Evolutionary conservation across 1,140 invertebrate species (phyloP).

Genomic region (Trinorchestia longiramus): DNA sequence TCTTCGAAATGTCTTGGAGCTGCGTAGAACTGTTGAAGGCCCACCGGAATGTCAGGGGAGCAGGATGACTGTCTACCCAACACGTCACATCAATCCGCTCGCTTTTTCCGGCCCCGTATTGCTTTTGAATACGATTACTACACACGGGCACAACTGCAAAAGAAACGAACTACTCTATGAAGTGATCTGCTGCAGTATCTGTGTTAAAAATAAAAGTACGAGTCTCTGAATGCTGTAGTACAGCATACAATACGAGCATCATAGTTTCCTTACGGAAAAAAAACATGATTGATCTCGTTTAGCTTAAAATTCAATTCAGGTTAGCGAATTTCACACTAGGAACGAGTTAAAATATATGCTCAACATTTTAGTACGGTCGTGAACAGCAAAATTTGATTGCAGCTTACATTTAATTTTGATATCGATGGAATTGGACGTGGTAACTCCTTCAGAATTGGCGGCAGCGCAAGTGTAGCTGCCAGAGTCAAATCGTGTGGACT

Average conservation of each 20-base stretch:
- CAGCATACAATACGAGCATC: neutral
- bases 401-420: constrained; percentile 35
- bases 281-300: neutral
- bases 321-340: neutral
- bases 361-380: neutral
- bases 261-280: neutral
- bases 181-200: neutral
- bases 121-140: constrained; percentile 49
- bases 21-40: constrained; percentile 51
- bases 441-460: constrained; percentile 29
- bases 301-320: neutral
- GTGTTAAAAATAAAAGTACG: neutral
- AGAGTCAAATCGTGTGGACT: neutral
- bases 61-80: constrained; percentile 35
- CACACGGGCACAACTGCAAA: constrained; percentile 27
- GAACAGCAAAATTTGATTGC: neutral
- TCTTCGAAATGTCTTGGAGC: constrained; percentile 46
- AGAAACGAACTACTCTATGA: neutral
- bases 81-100: constrained; percentile 49
- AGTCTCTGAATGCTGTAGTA: neutral
- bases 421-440: neutral
- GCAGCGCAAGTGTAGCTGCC: constrained; percentile 41
- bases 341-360: neutral
- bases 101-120: constrained; percentile 37
- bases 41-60: constrained; percentile 33